Evolutionary conservation across 2,888 invertebrate species (phyloP), one percentile per base, ranked within the genome.

Genomic region (Eumerus sabulonum): DNA sequence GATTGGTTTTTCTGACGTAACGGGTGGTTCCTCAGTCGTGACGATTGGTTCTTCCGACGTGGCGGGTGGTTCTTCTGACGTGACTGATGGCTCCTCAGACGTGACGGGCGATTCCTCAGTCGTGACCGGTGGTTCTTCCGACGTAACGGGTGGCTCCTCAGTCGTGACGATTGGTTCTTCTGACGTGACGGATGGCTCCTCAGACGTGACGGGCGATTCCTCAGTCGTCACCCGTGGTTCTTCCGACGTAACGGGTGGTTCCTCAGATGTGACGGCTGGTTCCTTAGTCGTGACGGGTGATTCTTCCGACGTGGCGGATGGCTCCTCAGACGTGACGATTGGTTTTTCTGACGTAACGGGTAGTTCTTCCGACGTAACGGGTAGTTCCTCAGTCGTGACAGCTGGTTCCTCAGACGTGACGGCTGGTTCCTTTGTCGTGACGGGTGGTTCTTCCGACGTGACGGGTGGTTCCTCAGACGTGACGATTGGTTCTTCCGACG

Each of bases 41-140:
- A 27, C 36, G 40, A 16, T 13, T 7, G 36, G 19, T 18, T 56
- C 66, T 9, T 17, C 47, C 9, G 47, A 11, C 1, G 27, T 3
- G 1, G 7, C 27, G 12, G 48, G 19, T 13, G 13, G 19, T n/a
- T 50, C 48, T n/a, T 18, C 9, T n/a, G 83, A 83, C 9, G 82
- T 71, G 12, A 35, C 27, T 35, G 17, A 12, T 0, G 27, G 17
- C 16, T 54, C 54, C 9, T 44, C 11, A 5, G 53, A 36, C 36
- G 35, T 9, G 17, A 17, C 40, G 3, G 54, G 35, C 9, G 54
- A 14, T 14, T 50, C 50, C 9, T 27, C 9, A 7, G 83, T 57
- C 57, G 4, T 36, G 9, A 19, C 35, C 17, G 19, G n/a, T 0
- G 36, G 18, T 35, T 56, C 56, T 1, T 18, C 36, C 3, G 48